A percentile compares a stretch with the other conserved stretches of the same genome.
phyloP scores from a whole-genome alignment of 2,797 vertebrate species.

The Gymnoscopelus microlampas region DNA sequence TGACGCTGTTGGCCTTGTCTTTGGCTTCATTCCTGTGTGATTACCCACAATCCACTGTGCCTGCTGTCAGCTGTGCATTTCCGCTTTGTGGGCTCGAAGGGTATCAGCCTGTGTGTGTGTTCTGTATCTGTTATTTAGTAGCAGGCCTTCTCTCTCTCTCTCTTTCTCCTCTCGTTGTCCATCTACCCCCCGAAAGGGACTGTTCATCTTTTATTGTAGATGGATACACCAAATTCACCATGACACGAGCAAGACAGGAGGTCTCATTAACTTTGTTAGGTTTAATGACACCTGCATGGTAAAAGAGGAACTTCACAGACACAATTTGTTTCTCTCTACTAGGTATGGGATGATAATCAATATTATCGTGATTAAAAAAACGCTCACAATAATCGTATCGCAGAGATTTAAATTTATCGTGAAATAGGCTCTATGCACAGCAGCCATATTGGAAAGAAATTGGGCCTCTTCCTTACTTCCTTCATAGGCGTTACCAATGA shows the following conservation, averaged over 20 bases:
- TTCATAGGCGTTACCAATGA: too few relatives aligned
- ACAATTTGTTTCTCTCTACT: too few relatives aligned
- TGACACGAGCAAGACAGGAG: neutral
- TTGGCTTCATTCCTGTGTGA: conserved; percentile 24
- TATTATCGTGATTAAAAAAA: too few relatives aligned
- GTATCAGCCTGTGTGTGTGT: conserved; percentile 11
- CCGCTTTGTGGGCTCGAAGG: conserved; percentile 25
- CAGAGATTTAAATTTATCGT: too few relatives aligned
- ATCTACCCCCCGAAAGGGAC: neutral
- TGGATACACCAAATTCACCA: neutral
- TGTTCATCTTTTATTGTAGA: neutral
- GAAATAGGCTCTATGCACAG: too few relatives aligned
- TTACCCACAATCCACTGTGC: conserved; percentile 52
- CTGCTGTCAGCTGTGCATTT: conserved; percentile 36
- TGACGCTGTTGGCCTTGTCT: too few relatives aligned
- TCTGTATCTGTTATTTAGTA: conserved; percentile 36
- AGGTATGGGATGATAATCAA: too few relatives aligned
- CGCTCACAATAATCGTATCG: too few relatives aligned
- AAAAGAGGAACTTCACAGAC: neutral
- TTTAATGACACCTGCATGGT: neutral
- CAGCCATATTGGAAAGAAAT: too few relatives aligned
- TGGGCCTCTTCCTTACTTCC: too few relatives aligned
- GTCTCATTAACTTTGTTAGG: conserved; percentile 2
- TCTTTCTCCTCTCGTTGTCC: neutral
- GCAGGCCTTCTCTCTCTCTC: conserved; percentile 10